A percentile compares a stretch with the other conserved stretches of the same genome.
These are phyloP conservation scores for Xenotilapia flavipinnis DNA, from an alignment of 2,113 vertebrate species.

Conservation along the genomic window DNA sequence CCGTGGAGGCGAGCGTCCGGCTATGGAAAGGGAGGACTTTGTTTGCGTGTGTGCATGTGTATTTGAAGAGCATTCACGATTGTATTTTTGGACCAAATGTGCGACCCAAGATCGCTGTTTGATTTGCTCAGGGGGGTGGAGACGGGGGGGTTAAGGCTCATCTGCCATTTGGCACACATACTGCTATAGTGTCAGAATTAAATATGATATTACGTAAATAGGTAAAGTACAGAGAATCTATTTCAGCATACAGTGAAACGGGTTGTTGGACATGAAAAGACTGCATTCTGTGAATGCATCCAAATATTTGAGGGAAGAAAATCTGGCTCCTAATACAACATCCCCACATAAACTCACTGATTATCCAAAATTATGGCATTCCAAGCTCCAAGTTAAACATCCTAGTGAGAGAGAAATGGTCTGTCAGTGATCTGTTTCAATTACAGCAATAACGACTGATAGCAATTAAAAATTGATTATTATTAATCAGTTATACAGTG, in stretches of 20 bases:
- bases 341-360: neutral
- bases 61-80: neutral
- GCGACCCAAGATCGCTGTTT: neutral
- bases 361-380: neutral
- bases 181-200: neutral
- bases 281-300: neutral
- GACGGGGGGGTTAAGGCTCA: neutral
- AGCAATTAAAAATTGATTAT: neutral
- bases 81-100: conserved; percentile 35
- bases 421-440: neutral
- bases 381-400: neutral
- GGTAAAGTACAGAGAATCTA: neutral
- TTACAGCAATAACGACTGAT: neutral
- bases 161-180: neutral
- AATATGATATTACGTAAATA: neutral
- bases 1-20: conserved; percentile 58
- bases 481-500: neutral
- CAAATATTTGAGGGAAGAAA: neutral
- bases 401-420: neutral
- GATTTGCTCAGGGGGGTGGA: neutral
- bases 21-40: conserved; percentile 43
- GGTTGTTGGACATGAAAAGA: neutral
- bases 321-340: neutral
- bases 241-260: neutral
- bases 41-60: conserved; percentile 32